These are phyloP conservation scores for Camponotus floridanus DNA, from an alignment of 1,140 invertebrate species.

Conservation along the genomic window DNA sequence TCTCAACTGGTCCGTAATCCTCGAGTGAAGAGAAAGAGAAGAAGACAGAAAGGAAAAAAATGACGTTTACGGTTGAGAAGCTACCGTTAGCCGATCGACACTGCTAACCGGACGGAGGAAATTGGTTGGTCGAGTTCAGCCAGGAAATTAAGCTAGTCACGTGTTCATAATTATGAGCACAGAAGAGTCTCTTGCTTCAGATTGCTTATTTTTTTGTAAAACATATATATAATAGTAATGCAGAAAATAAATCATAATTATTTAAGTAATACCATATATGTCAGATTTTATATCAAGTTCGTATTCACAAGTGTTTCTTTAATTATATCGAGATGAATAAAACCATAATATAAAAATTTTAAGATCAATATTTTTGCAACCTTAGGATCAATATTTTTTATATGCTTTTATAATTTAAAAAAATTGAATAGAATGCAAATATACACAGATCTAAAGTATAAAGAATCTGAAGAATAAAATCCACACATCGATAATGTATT, in stretches of 20 bases:
- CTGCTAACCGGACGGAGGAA: constrained; percentile 72
- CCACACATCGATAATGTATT: neutral
- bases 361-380: neutral
- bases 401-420: neutral
- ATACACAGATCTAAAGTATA: neutral
- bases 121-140: constrained; percentile 78
- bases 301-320: neutral
- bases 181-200: constrained; percentile 31
- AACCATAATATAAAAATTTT: neutral
- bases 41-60: constrained; percentile 23
- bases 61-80: constrained; percentile 56
- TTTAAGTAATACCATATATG: neutral
- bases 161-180: constrained; percentile 83
- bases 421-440: neutral
- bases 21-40: constrained; percentile 14
- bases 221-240: neutral
- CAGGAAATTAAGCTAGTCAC: constrained; percentile 84
- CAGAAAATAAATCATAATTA: constrained; percentile 34
- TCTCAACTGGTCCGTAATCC: constrained; percentile 6
- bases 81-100: constrained; percentile 62
- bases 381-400: neutral
- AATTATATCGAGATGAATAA: neutral
- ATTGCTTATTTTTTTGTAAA: constrained; percentile 18
- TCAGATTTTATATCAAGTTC: neutral
- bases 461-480: too few species aligned